phyloP scores from a whole-genome alignment of 2,888 invertebrate species.

The Escarpia spicata region DNA sequence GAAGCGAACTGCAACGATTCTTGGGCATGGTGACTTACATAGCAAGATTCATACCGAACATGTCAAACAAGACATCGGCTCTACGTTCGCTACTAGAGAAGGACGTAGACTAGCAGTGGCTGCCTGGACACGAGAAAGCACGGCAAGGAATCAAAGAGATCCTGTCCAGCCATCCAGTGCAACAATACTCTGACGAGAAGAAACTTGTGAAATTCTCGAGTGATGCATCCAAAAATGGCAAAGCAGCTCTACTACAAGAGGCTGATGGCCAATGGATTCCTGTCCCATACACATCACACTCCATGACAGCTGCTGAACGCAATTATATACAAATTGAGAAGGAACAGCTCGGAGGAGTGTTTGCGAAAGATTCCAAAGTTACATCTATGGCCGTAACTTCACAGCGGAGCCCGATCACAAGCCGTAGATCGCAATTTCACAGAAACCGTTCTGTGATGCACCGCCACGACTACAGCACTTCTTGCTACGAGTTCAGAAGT shows the following conservation, averaged over 20 bases:
- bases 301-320: background rate
- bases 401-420: background rate
- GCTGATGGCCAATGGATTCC: slow-evolving; percentile 46
- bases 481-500: slow-evolving; percentile 22
- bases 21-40: slow-evolving; percentile 44
- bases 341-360: background rate
- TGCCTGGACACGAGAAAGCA: slow-evolving; percentile 39
- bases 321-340: background rate
- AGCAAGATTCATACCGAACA: slow-evolving; percentile 43
- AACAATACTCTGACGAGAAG: slow-evolving; percentile 40
- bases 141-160: slow-evolving; percentile 32
- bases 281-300: background rate
- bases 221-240: slow-evolving; percentile 41
- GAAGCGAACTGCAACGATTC: slow-evolving; percentile 41
- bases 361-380: slow-evolving; percentile 27
- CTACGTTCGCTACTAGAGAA: slow-evolving; percentile 39
- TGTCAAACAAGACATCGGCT: slow-evolving; percentile 41
- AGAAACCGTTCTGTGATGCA: background rate
- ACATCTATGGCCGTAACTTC: slow-evolving; percentile 39
- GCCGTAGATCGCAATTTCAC: background rate
- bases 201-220: slow-evolving; percentile 41
- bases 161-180: slow-evolving; percentile 37
- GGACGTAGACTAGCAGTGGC: slow-evolving; percentile 40
- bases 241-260: slow-evolving; percentile 41
- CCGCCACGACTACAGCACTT: background rate